Base-by-base conservation (phyloP, 2,888 invertebrate genomes). In the Tetranychus truncatus region DNA sequence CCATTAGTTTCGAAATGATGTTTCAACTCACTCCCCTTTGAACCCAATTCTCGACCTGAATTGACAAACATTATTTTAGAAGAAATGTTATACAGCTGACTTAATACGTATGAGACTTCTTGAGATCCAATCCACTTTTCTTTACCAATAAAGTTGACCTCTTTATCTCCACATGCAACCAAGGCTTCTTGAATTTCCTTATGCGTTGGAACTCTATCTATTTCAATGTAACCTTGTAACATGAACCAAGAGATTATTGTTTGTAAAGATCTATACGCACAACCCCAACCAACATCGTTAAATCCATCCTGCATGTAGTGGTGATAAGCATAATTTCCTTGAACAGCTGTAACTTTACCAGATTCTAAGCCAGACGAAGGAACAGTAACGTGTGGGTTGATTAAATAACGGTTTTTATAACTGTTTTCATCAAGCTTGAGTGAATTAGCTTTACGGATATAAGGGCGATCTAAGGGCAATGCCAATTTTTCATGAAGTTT, bases 281-380 rank as follows among this genome's bases (percentile, higher is more conserved):
- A 99, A 6, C 99, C 99, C 99, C 99, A 99, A n/a, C 95, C 95
- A 82, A 91, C 89, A 81, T 99, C 99, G 83, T 96, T 90, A 82
- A 93, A 88, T 79, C 88, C 87, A 81, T 96, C 91, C 83, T 96
- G 95, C 88, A 93, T 90, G 83, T 99, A 99, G 83, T 99, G 99
- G 82, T 94, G 90, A 83, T 99, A 99, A 21, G 88, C 86, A 82
- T 99, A 99, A 78, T 88, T 86, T 1, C 99, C 99, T 78, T 88
- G 86, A 3, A 97, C 86, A 44, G 83, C 74, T 66, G 71, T 55
- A 67, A 71, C 21, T 73, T 76, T 75, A 9, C 78, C 79, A 73
- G 74, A 76, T 24, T 45, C 9, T 74, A 76, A 21, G 21, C 65
- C 34, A 55, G 55, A 55, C 6, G 67, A 67, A n/a, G 34, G 34